Base-by-base conservation (phyloP, 2,888 invertebrate genomes). In the Drosophila multiciliata region DNA sequence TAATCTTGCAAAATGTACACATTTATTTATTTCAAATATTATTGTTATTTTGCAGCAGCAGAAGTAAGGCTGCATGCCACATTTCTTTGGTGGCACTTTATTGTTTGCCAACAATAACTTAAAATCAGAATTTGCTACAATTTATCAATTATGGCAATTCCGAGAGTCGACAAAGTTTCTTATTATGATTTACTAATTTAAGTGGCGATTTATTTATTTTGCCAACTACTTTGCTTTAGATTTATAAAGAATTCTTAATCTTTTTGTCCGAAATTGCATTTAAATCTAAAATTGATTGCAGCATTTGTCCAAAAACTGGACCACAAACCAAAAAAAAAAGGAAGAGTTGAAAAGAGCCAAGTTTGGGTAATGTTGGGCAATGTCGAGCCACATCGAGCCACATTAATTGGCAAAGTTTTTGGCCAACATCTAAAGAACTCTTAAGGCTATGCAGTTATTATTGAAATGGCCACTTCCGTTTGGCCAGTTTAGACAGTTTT, bases 351-450 rank as follows among this genome's bases (percentile, higher is more conserved):
- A 36, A n/a, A 20, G 40, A 15, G 29, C 36, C 55, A 35, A 26
- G 53, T 35, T 23, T 23, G 23, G 23, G 23, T 23, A 23, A 23
- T 23, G 23, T 29, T 17, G 32, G 32, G n/a, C 48, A 20, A 15
- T 32, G n/a, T 63, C 32, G 65, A 23, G 35, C 55, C 40, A 33
- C 12, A 12, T 3, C 40, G 52, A 17, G 40, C 55, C 36, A 55
- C 72, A 80, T 80, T 85, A 84, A 85, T 72, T 78, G 85, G 59
- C 66, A 83, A 85, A 84, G 66, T 45, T 45, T 82, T 82, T 69
- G 55, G 23, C 42, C 52, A 40, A 64, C 62, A 69, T 71, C 50
- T 20, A 55, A 66, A 61, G 63, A 79, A 52, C 65, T 74, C 71
- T 68, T 60, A 38, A 35, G 82, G 79, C 82, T 52, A 66, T 64